A percentile compares a stretch with the other conserved stretches of the same genome.
Conservation (phyloP, 2,888 invertebrate genomes). For the Fragum whitleyi region DNA sequence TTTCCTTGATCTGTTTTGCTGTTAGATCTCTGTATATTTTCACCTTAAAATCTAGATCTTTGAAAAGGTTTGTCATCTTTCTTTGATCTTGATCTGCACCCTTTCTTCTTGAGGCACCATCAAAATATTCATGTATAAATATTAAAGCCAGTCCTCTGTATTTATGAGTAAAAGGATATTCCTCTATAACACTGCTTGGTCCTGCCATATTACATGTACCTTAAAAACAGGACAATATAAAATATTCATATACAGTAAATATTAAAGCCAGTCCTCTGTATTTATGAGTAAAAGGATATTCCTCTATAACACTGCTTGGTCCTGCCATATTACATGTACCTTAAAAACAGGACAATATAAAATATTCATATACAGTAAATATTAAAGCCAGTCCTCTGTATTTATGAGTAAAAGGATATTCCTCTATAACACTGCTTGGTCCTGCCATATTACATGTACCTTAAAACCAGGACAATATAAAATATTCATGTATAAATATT, state of each 20-base stretch:
- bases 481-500: constrained; percentile 16
- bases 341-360: no score
- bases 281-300: constrained; percentile 22
- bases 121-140: constrained; percentile 15
- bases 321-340: constrained; percentile 21
- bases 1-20: constrained; percentile 5
- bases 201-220: constrained; percentile 20
- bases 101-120: background rate
- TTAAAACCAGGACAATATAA: background rate
- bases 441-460: no score
- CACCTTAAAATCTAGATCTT: constrained; percentile 30
- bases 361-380: no score
- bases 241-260: no score
- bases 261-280: constrained; percentile 33
- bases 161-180: constrained; percentile 22
- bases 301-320: background rate
- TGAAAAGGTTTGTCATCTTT: constrained; percentile 33
- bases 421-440: no score
- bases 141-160: constrained; percentile 34
- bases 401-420: no score
- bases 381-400: background rate
- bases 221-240: no score
- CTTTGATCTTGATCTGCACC: constrained; percentile 12
- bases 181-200: background rate
- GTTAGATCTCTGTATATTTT: constrained; percentile 23